Evolutionary conservation across 2,797 vertebrate genomes (phyloP).

Genomic region (Knipowitschia caucasica): DNA sequence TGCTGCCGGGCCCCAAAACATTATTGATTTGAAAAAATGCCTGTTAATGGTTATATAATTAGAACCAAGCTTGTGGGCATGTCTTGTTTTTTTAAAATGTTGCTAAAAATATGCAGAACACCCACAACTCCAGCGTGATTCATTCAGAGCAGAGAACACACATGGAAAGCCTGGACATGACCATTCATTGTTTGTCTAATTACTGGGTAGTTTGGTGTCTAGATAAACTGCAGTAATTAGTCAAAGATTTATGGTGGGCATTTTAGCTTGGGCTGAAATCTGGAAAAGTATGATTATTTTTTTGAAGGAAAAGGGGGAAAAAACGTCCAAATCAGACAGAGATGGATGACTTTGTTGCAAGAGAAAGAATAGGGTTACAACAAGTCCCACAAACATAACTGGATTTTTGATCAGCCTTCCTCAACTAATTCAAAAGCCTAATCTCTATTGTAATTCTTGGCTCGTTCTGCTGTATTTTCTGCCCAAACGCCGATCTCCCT

Average conservation of each 20-base stretch:
- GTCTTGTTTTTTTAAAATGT: constrained; percentile 41
- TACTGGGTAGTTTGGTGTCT: constrained; percentile 70
- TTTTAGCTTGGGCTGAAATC: constrained; percentile 58
- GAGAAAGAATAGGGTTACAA: neutral
- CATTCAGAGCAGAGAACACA: constrained; percentile 48
- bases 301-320: constrained; percentile 17
- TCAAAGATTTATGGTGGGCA: constrained; percentile 66
- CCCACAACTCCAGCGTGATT: constrained; percentile 44
- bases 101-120: constrained; percentile 49
- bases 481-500: neutral
- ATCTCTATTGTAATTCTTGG: neutral
- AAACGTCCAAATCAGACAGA: constrained; percentile 14
- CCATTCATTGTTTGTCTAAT: constrained; percentile 74
- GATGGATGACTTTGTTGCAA: neutral
- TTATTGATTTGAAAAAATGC: constrained; percentile 16
- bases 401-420: neutral
- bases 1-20: no score
- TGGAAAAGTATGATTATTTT: constrained; percentile 38
- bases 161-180: constrained; percentile 62
- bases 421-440: neutral
- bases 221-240: constrained; percentile 74
- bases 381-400: neutral
- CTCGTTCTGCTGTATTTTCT: neutral
- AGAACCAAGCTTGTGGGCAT: constrained; percentile 37
- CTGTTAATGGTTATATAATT: constrained; percentile 39